A percentile compares a stretch with the other conserved stretches of the same genome.
Conservation (phyloP, 2,797 vertebrate genomes). For the Chiloscyllium punctatum region DNA sequence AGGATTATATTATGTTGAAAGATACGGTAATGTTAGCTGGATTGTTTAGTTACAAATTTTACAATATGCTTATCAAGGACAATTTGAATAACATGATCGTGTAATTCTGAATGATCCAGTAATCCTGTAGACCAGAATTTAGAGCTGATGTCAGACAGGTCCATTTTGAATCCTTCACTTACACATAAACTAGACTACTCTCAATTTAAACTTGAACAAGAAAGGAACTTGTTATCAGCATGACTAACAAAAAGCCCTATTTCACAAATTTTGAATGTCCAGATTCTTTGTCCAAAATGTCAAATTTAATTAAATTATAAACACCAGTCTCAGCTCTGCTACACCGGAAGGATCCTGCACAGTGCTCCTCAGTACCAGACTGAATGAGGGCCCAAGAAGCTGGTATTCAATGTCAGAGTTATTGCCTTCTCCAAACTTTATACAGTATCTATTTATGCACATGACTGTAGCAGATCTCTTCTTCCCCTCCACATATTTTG, state of each 20-base stretch:
- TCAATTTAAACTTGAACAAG: not conserved
- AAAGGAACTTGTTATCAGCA: not conserved
- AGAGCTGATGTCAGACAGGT: not conserved
- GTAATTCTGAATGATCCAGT: not conserved
- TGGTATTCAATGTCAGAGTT: not conserved
- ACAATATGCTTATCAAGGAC: not conserved
- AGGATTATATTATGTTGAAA: not conserved
- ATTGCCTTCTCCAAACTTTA: not conserved
- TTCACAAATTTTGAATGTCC: not conserved
- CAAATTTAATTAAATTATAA: not conserved
- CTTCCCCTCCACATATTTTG: not conserved
- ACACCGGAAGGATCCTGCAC: not conserved
- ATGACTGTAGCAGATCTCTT: not conserved
- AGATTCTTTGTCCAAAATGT: not conserved
- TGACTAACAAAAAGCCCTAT: not conserved
- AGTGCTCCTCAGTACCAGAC: not conserved
- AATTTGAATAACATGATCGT: not conserved
- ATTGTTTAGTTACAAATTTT: slow-evolving; percentile 25
- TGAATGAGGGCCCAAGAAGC: not conserved
- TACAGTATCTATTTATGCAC: too few relatives aligned
- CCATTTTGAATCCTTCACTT: not conserved
- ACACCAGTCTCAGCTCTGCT: not conserved
- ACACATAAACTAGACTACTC: not conserved
- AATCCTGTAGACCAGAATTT: not conserved
- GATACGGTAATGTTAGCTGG: slow-evolving; percentile 1